These are phyloP conservation scores for Henricia sp. DNA, from an alignment of 53 echinoderm and acorn worm genomes.

Conservation along the genomic window DNA sequence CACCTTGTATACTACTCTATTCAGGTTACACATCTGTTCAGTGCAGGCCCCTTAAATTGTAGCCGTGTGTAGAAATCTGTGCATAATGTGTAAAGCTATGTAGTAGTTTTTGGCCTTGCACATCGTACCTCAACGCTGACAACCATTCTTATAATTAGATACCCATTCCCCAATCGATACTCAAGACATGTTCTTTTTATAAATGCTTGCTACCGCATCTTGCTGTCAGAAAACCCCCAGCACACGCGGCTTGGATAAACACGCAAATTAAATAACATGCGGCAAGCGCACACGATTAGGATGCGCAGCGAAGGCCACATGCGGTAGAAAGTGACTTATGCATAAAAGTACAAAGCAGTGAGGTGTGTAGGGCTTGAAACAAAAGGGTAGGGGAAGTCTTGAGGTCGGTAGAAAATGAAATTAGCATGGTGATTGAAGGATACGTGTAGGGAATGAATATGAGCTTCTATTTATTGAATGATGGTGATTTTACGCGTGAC, in stretches of 20 bases:
- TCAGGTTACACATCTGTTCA: too few relatives aligned
- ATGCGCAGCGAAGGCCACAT: neutral
- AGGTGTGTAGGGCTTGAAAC: slow-evolving; percentile 4
- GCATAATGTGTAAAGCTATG: too few relatives aligned
- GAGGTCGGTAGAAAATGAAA: slow-evolving; percentile 41
- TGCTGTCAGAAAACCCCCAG: neutral
- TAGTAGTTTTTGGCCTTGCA: slow-evolving; percentile 7
- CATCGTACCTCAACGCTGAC: neutral
- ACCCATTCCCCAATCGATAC: slow-evolving; percentile 41
- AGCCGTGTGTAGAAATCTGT: too few relatives aligned
- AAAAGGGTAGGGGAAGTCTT: neutral
- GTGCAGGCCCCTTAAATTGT: too few relatives aligned
- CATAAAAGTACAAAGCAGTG: slow-evolving; percentile 48
- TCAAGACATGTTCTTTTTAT: slow-evolving; percentile 48
- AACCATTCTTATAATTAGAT: slow-evolving; percentile 35
- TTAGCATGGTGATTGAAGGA: slow-evolving; percentile 50
- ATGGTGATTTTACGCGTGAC: neutral
- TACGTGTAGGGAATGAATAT: slow-evolving; percentile 13
- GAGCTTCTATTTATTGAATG: neutral
- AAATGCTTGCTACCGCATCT: neutral
- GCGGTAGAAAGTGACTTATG: slow-evolving; percentile 9
- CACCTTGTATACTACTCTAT: too few relatives aligned
- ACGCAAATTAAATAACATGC: slow-evolving; percentile 54
- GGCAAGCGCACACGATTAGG: slow-evolving; percentile 48
- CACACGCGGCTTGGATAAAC: slow-evolving; percentile 52